Evolutionary conservation across 2,797 vertebrate genomes (phyloP).

Genomic region (Lepilemur ruficaudatus): DNA sequence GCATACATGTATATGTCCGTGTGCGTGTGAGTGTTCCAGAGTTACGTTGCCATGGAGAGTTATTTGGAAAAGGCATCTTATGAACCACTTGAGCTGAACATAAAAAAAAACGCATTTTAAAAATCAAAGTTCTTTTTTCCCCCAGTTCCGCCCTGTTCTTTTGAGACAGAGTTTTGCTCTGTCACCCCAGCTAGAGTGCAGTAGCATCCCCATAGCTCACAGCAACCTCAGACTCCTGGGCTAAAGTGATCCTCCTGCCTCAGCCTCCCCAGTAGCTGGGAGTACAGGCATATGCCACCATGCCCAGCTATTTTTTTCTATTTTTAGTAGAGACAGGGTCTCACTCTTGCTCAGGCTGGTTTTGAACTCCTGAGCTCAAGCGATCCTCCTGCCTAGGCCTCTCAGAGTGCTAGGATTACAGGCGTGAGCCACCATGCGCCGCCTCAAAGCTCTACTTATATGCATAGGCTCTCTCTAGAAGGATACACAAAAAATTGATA

Average conservation of each 20-base stretch:
- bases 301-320: neutral
- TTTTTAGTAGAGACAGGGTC: neutral
- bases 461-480: neutral
- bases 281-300: no score
- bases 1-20: neutral
- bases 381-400: neutral
- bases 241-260: neutral
- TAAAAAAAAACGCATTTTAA: slow-evolving; percentile 49
- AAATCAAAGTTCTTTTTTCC: slow-evolving; percentile 27
- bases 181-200: neutral
- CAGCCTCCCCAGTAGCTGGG: neutral
- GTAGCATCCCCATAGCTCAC: neutral
- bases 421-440: neutral
- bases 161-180: neutral
- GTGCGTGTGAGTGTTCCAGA: neutral
- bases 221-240: neutral
- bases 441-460: no score
- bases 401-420: neutral
- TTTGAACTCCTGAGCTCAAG: neutral
- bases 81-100: slow-evolving; percentile 49
- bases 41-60: slow-evolving; percentile 69
- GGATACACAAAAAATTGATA: neutral
- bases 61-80: slow-evolving; percentile 61
- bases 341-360: neutral
- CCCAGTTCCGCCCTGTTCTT: no score